A percentile compares a stretch with the other conserved stretches of the same genome.
Evolutionary conservation across 2,797 vertebrate species (phyloP).

Genomic region (Clarias pachynema): DNA sequence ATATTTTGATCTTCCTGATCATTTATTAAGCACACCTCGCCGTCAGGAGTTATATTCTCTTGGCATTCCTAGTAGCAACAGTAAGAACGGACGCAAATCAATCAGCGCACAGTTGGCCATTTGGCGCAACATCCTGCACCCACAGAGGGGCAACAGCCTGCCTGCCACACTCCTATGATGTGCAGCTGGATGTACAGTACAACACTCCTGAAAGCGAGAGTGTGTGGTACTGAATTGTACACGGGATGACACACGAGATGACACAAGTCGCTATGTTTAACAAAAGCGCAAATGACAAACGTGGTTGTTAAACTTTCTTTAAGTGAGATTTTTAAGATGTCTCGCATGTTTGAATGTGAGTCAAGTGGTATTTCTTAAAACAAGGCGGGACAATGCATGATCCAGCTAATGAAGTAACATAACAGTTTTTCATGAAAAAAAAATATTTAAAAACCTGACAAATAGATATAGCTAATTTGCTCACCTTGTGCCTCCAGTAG

Average conservation of each 20-base stretch:
- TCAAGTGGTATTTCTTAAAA: not conserved
- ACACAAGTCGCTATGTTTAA: not conserved
- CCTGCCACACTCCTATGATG: not conserved
- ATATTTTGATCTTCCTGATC: not conserved
- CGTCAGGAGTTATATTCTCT: not conserved
- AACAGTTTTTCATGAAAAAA: not conserved
- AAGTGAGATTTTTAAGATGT: not conserved
- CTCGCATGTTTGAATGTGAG: not conserved
- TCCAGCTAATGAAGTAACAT: not conserved
- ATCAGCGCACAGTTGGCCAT: slow-evolving; percentile 64
- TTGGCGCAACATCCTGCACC: slow-evolving; percentile 57
- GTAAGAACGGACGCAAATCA: slow-evolving; percentile 40
- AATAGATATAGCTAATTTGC: too few species aligned
- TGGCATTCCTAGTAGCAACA: not conserved
- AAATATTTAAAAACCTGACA: not conserved
- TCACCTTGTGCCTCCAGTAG: slow-evolving; percentile 8
- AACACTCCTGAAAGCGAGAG: not conserved
- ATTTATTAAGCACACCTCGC: not conserved
- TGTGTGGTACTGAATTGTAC: too few species aligned
- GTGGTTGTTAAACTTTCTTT: not conserved
- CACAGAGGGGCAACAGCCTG: not conserved
- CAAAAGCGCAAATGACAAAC: not conserved
- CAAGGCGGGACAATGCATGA: not conserved
- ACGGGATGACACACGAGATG: not conserved
- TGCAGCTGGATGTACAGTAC: not conserved